Evolutionary conservation across 2,113 vertebrate species (phyloP).

Genomic region (Geothlypis trichas): DNA sequence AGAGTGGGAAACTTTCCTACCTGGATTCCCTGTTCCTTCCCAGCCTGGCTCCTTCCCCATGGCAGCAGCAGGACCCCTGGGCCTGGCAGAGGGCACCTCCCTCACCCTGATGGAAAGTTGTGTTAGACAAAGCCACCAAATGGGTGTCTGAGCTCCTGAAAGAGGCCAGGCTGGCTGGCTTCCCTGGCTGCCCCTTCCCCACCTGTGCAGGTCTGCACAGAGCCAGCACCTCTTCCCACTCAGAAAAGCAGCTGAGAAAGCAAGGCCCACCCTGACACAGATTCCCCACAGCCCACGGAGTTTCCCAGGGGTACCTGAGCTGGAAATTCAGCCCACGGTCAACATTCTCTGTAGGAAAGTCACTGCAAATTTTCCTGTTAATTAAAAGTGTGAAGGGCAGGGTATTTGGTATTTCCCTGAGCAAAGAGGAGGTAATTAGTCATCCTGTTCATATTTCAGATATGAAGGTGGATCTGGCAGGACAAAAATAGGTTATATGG

Average conservation of each 20-base stretch:
- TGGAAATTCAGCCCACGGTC: neutral
- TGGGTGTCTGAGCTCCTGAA: neutral
- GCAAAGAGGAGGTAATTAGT: neutral
- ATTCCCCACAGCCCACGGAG: neutral
- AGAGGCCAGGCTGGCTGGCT: neutral
- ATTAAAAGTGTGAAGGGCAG: neutral
- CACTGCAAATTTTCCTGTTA: neutral
- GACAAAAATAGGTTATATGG: neutral
- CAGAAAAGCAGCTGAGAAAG: neutral
- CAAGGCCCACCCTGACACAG: fast-evolving
- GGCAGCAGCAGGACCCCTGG: neutral
- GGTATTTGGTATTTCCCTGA: neutral
- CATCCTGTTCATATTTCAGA: neutral
- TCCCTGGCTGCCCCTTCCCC: neutral
- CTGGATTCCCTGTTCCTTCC: neutral
- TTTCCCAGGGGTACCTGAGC: neutral
- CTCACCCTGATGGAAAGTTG: fast-evolving
- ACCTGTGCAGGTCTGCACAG: neutral
- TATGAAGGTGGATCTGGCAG: neutral
- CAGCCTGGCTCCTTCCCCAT: neutral
- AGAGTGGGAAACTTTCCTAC: neutral
- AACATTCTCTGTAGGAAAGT: neutral
- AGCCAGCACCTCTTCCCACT: neutral
- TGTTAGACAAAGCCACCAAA: fast-evolving
- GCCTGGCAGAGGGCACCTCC: neutral